Base-by-base conservation (phyloP, 2,113 vertebrate genomes). In the Neoarius graeffei region DNA sequence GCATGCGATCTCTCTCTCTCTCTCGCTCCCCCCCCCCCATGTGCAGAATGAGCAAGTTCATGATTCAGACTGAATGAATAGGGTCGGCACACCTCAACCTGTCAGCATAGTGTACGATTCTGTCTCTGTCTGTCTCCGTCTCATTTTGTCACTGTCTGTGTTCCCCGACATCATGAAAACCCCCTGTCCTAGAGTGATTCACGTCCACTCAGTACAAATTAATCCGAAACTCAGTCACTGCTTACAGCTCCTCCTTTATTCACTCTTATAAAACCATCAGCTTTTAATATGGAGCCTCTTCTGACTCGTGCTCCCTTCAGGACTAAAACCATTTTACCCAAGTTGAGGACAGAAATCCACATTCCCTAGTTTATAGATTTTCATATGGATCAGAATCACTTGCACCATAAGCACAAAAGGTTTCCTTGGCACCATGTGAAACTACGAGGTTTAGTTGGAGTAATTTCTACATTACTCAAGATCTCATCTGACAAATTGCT, bases 1-100 rank as follows among this genome's bases (percentile, higher is more conserved):
- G 23, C 10, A 13, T 30, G 15, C 14, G 15, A 15, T 52, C 20
- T 77, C 9, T n/a, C 20, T 52, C 74, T 77, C 20, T n/a, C 11
- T 59, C 3, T 74, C 14, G 59, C 15, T 81, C 3, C 66, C 25
- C 57, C 11, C 3, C 66, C 25, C 57, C 11, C 73, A 1, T 35
- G 3, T 57, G 42, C 17, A 59, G 57, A 76, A 76, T 13, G 66
- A 69, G 13, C 66, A 30, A 69, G 52, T 30, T 83, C 7, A 69
- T 86, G 86, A 87, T 83, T 83, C 86, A 83, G 25, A 64, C 56
- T 54, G 86, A 87, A 54, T 83, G 86, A 87, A 35, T 82, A 10
- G 57, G 42, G 42, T 76, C 57, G 6, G 10, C 69, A 83, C 69
- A 83, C 86, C 57, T 87, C 81, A 30, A 35, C 66, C 25, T 35